Evolutionary conservation across 2,888 invertebrate genomes (phyloP).

Genomic region (Xylota sylvarum): DNA sequence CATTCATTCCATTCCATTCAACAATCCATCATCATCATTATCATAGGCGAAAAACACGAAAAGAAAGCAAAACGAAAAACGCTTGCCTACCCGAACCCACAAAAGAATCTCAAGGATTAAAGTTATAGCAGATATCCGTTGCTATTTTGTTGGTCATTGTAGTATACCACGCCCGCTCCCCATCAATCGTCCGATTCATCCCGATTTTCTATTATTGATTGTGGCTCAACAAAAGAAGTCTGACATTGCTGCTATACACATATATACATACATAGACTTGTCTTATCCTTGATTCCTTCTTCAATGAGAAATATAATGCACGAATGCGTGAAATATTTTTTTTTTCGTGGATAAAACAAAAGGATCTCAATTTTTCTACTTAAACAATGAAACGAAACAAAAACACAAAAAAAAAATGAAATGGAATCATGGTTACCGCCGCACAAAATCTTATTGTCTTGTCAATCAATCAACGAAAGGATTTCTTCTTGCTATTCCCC

Average conservation of each 20-base stretch:
- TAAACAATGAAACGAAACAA: constrained; percentile 22
- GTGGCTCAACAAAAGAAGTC: constrained; percentile 33
- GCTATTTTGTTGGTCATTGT: constrained; percentile 65
- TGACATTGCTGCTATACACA: constrained; percentile 12
- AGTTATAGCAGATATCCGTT: constrained; percentile 42
- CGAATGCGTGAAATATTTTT: constrained; percentile 65
- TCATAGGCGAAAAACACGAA: constrained; percentile 37
- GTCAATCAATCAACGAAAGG: constrained; percentile 71
- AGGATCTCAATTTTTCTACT: constrained; percentile 7
- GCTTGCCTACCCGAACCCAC: constrained; percentile 34
- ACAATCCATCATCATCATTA: constrained; percentile 76
- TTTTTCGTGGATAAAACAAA: constrained; percentile 35
- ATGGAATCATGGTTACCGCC: constrained; percentile 32
- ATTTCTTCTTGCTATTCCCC: constrained; percentile 30
- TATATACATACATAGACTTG: constrained; percentile 18
- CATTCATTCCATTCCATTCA: constrained; percentile 66
- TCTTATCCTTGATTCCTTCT: constrained; percentile 21
- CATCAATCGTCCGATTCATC: constrained; percentile 52
- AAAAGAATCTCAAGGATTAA: constrained; percentile 66
- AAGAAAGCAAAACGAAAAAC: constrained; percentile 15
- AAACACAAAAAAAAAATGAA: neutral
- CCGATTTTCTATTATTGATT: constrained; percentile 66
- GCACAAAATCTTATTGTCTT: constrained; percentile 56
- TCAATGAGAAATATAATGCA: constrained; percentile 15
- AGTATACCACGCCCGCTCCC: constrained; percentile 33